Conservation (phyloP, 2,113 vertebrate genomes). For the Corvus hawaiiensis region DNA sequence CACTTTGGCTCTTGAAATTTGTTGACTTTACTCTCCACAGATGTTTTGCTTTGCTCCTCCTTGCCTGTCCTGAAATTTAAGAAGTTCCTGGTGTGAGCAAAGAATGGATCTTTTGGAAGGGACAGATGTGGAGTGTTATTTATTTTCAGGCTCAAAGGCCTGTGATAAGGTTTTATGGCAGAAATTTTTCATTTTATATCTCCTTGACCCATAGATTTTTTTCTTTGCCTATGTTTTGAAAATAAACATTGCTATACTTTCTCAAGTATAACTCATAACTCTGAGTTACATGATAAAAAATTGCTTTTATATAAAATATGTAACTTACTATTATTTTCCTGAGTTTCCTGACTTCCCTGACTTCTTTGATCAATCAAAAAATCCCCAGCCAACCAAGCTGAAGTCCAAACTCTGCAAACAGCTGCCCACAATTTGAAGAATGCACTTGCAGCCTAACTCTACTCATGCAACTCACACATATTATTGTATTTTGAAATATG, state of each 20-base stretch:
- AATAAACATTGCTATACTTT: background rate
- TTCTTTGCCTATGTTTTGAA: background rate
- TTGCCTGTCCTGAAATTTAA: slow-evolving; percentile 65
- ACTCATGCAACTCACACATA: background rate
- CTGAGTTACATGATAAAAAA: background rate
- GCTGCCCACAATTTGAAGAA: background rate
- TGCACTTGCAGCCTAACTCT: background rate
- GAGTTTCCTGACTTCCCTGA: background rate
- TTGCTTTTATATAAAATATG: background rate
- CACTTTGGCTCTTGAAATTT: slow-evolving; percentile 55
- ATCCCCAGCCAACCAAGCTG: background rate
- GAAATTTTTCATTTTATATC: background rate
- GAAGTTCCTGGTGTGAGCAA: slow-evolving; percentile 39
- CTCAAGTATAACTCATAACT: background rate
- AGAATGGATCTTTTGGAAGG: slow-evolving; percentile 3
- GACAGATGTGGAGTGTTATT: background rate
- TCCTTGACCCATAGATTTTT: background rate
- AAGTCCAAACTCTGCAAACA: background rate
- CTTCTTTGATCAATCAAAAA: background rate
- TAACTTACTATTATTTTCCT: background rate
- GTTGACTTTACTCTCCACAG: slow-evolving; percentile 70
- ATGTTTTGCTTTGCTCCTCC: slow-evolving; percentile 66
- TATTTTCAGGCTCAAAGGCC: background rate
- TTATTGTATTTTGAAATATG: background rate
- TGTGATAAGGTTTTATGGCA: background rate